These are phyloP conservation scores for Tachina lurida DNA, from an alignment of 2,888 invertebrate species.

Conservation along the genomic window DNA sequence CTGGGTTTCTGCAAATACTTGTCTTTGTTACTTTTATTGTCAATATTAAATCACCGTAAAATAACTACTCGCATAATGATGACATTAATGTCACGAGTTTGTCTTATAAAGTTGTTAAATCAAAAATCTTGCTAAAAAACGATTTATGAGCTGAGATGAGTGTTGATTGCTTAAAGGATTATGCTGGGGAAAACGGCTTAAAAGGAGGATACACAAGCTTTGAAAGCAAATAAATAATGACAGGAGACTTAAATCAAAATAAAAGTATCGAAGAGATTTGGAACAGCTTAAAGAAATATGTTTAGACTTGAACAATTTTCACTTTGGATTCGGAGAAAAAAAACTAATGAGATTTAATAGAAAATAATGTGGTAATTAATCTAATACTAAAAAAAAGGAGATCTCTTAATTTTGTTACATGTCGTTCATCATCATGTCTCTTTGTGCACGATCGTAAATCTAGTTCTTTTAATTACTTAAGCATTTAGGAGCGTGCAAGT, in stretches of 20 bases:
- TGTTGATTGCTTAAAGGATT: slow-evolving; percentile 29
- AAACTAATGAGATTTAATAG: not conserved
- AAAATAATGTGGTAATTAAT: not conserved
- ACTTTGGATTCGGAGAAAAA: not conserved
- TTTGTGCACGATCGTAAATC: too few species aligned
- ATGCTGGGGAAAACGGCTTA: not conserved
- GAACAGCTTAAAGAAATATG: not conserved
- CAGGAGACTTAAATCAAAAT: not conserved
- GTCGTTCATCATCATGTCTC: too few species aligned
- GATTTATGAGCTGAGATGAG: slow-evolving; percentile 28
- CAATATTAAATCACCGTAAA: slow-evolving; percentile 47
- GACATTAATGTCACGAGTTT: slow-evolving; percentile 57
- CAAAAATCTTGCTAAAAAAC: not conserved
- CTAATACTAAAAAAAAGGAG: too few species aligned
- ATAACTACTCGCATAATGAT: slow-evolving; percentile 36
- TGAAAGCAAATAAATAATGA: not conserved
- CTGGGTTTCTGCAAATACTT: not conserved
- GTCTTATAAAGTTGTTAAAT: slow-evolving; percentile 53
- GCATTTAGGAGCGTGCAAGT: too few species aligned
- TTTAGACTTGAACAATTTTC: too few species aligned
- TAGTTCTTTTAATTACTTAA: too few species aligned
- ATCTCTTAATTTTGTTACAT: too few species aligned
- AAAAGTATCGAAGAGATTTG: not conserved
- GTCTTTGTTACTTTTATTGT: slow-evolving; percentile 48
- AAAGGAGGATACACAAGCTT: not conserved